Percentiles rank a stretch among this genome's conserved stretches.
These are phyloP conservation scores for Bombus breviceps DNA, from an alignment of 1,140 invertebrate species.

Conservation along the genomic window DNA sequence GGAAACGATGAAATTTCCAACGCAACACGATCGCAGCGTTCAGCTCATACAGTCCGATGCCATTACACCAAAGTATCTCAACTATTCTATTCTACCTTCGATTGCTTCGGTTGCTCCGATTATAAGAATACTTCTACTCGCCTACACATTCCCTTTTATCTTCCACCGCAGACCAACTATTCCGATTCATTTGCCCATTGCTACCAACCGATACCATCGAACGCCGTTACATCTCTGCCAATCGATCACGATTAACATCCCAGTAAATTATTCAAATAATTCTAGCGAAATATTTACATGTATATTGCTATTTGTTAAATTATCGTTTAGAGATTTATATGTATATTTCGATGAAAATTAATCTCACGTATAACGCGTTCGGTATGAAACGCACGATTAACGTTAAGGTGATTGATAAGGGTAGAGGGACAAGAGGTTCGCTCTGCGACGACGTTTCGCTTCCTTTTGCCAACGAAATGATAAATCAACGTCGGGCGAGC, in stretches of 20 bases:
- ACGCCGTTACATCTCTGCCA: background rate
- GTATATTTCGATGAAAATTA: background rate
- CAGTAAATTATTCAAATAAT: background rate
- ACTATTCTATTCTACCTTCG: slow-evolving; percentile 26
- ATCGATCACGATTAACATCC: rapidly evolving
- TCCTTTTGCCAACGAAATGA: slow-evolving; percentile 10
- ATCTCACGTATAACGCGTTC: no score
- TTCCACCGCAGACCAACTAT: slow-evolving; percentile 9
- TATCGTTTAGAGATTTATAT: background rate
- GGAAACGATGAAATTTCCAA: background rate
- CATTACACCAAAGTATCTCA: slow-evolving; percentile 1
- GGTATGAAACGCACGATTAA: background rate
- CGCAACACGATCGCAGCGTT: background rate
- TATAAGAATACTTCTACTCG: slow-evolving; percentile 25
- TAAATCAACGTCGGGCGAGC: slow-evolving; percentile 60
- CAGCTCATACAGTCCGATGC: background rate
- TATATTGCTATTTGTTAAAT: background rate
- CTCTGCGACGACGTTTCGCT: slow-evolving; percentile 12
- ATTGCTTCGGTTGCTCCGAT: slow-evolving; percentile 9
- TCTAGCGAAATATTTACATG: background rate
- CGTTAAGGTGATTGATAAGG: background rate
- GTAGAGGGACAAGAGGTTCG: background rate
- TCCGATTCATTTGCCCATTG: background rate
- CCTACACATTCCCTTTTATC: slow-evolving; percentile 6
- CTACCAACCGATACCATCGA: background rate